Evolutionary conservation across 2,113 vertebrate species (phyloP).

Genomic region (Thymallus thymallus): DNA sequence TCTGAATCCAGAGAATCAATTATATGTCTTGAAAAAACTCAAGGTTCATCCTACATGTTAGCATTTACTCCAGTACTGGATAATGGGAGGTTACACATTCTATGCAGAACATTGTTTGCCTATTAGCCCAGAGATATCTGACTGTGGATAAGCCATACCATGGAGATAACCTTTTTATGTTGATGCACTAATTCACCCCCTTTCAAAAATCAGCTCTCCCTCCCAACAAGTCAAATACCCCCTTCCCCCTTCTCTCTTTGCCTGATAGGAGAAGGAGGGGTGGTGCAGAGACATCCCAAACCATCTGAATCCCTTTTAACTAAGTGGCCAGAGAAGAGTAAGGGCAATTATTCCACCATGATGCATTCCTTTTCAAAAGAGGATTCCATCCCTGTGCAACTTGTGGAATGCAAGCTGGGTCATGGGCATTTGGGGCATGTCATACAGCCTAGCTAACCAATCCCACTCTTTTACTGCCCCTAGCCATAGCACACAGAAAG

Average conservation of each 20-base stretch:
- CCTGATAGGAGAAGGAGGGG: slow-evolving; percentile 62
- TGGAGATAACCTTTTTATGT: slow-evolving; percentile 50
- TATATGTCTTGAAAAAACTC: too few relatives aligned
- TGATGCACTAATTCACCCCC: slow-evolving; percentile 54
- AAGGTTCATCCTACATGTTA: too few relatives aligned
- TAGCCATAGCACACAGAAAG: too few relatives aligned
- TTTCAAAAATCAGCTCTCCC: slow-evolving; percentile 54
- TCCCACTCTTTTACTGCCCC: too few relatives aligned
- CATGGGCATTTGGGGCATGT: slow-evolving; percentile 34
- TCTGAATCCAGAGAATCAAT: too few relatives aligned
- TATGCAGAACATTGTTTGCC: slow-evolving; percentile 6
- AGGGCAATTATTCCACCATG: slow-evolving; percentile 70
- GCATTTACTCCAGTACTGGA: too few relatives aligned
- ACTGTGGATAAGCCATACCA: slow-evolving; percentile 5
- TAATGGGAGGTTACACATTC: background rate
- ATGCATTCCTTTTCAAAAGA: slow-evolving; percentile 72
- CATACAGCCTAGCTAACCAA: slow-evolving; percentile 8
- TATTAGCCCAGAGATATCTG: slow-evolving; percentile 9
- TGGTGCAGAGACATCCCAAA: slow-evolving; percentile 51
- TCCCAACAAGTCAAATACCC: slow-evolving; percentile 67
- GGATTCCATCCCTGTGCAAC: slow-evolving; percentile 55
- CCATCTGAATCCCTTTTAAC: slow-evolving; percentile 72
- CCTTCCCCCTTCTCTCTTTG: slow-evolving; percentile 58
- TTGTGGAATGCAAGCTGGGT: slow-evolving; percentile 57
- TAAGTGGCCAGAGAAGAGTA: slow-evolving; percentile 64